A percentile compares a stretch with the other conserved stretches of the same genome.
Evolutionary conservation across 2,797 vertebrate genomes (phyloP).

Genomic region (Spea hammondii): DNA sequence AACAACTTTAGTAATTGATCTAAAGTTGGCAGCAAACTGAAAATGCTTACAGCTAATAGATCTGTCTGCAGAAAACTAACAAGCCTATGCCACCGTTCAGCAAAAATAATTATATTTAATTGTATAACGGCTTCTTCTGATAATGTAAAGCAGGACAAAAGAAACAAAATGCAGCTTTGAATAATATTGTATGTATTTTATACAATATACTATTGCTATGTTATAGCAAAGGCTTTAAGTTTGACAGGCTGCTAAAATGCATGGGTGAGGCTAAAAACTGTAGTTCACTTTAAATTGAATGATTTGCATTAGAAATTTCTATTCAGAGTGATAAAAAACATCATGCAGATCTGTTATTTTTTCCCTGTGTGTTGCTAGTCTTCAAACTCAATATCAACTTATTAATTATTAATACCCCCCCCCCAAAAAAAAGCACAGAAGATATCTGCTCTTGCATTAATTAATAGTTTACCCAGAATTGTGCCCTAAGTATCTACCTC

Average conservation of each 20-base stretch:
- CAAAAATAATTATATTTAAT: neutral
- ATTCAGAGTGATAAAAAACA: no score
- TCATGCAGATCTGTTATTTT: no score
- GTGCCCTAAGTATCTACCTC: no score
- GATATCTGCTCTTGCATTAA: no score
- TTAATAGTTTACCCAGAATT: no score
- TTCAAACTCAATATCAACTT: no score
- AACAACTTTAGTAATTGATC: neutral
- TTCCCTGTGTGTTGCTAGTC: no score
- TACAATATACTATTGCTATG: neutral
- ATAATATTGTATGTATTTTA: neutral
- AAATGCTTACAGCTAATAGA: constrained; percentile 1
- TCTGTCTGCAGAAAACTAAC: neutral
- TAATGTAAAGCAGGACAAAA: neutral
- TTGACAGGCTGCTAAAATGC: no score
- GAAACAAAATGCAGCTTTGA: neutral
- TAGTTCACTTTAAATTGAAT: neutral
- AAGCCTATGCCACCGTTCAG: neutral
- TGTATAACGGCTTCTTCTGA: neutral
- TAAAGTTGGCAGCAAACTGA: neutral
- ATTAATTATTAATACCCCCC: no score
- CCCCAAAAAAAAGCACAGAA: no score
- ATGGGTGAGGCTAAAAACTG: neutral
- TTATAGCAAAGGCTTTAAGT: no score
- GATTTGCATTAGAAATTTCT: neutral